Percentiles rank a stretch among this genome's conserved stretches.
Evolutionary conservation across 2,888 invertebrate genomes (phyloP).

Genomic region (Adela reaumurella): DNA sequence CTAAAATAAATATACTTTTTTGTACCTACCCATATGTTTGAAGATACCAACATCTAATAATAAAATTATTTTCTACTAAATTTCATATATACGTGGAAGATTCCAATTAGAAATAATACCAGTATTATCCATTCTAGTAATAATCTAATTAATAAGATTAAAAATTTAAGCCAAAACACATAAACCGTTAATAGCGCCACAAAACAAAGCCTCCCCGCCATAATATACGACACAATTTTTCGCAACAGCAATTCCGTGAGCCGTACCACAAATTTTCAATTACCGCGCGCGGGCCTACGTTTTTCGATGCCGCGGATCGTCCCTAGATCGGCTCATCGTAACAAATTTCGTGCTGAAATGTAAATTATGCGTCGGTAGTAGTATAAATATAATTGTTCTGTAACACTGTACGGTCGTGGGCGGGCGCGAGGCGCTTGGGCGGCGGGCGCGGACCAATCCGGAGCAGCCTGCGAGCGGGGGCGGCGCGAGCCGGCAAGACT

Average conservation of each 20-base stretch:
- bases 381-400: conserved; percentile 31
- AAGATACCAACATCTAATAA: no score
- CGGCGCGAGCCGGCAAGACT: conserved; percentile 38
- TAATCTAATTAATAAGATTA: no score
- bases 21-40: no score
- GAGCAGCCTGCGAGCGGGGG: conserved; percentile 26
- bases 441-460: conserved; percentile 34
- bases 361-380: conserved; percentile 53
- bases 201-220: no score
- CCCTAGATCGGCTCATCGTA: conserved; percentile 15
- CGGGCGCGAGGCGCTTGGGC: conserved; percentile 15
- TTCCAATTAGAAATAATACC: no score
- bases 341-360: conserved; percentile 54
- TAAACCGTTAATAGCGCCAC: no score
- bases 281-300: conserved; percentile 25
- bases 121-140: no score
- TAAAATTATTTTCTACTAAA: no score
- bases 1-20: no score
- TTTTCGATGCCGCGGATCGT: conserved; percentile 16
- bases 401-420: conserved; percentile 18
- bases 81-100: no score
- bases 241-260: conserved; percentile 16
- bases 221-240: no score
- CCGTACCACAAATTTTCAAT: conserved; percentile 58
- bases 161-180: no score